Evolutionary conservation across 2,888 invertebrate genomes (phyloP).

Genomic region (Heliconius hortense): DNA sequence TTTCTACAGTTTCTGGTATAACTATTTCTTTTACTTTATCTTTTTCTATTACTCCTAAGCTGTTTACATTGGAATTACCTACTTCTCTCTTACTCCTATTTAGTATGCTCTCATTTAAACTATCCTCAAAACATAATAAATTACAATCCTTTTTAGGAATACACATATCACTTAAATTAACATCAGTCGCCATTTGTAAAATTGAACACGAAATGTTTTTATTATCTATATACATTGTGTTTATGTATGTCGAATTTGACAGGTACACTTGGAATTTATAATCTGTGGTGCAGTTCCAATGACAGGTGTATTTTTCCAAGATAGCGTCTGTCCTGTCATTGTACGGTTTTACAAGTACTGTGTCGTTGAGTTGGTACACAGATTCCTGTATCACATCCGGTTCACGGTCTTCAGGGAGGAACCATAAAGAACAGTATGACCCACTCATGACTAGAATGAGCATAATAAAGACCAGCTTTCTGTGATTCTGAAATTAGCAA

Average conservation of each 20-base stretch:
- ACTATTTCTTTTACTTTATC: slow-evolving; percentile 37
- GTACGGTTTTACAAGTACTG: slow-evolving; percentile 56
- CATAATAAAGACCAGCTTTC: slow-evolving; percentile 87
- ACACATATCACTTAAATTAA: slow-evolving; percentile 50
- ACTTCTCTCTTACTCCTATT: slow-evolving; percentile 48
- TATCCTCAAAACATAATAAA: slow-evolving; percentile 64
- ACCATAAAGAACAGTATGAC: slow-evolving; percentile 86
- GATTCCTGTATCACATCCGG: slow-evolving; percentile 52
- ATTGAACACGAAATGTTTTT: slow-evolving; percentile 62
- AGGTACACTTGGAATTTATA: slow-evolving; percentile 60
- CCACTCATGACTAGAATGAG: slow-evolving; percentile 85
- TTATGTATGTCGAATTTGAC: slow-evolving; percentile 60
- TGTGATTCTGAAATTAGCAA: slow-evolving; percentile 69
- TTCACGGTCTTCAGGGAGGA: slow-evolving; percentile 67
- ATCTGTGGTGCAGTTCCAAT: slow-evolving; percentile 64
- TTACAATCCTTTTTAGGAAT: slow-evolving; percentile 59
- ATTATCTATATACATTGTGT: slow-evolving; percentile 60
- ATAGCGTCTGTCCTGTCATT: slow-evolving; percentile 44
- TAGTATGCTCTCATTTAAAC: slow-evolving; percentile 4
- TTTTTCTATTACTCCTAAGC: slow-evolving; percentile 43
- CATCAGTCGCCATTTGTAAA: slow-evolving; percentile 62
- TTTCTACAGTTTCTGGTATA: slow-evolving; percentile 35
- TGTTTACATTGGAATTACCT: slow-evolving; percentile 33
- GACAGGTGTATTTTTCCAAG: slow-evolving; percentile 64
- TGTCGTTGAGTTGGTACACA: slow-evolving; percentile 67